These are phyloP conservation scores for Vulpes ferrilata DNA, from an alignment of 2,113 vertebrate species.

Conservation along the genomic window DNA sequence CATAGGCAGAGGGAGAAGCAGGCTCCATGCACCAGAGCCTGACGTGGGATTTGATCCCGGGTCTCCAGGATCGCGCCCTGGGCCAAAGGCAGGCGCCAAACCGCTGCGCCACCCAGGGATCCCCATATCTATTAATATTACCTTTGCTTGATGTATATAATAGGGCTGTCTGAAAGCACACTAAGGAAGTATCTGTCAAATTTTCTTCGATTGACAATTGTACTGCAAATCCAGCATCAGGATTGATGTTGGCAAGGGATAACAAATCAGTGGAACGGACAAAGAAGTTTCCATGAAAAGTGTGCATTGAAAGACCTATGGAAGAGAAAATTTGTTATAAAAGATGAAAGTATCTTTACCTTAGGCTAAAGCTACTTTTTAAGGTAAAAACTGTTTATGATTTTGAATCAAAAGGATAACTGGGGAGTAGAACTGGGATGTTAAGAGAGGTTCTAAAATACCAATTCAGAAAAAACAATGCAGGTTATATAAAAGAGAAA, in stretches of 20 bases:
- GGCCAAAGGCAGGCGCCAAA: too few species aligned
- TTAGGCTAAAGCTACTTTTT: neutral
- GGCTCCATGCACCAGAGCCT: too few species aligned
- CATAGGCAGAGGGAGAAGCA: too few species aligned
- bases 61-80: too few species aligned
- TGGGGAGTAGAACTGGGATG: neutral
- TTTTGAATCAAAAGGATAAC: conserved; percentile 30
- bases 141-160: conserved; percentile 99
- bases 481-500: neutral
- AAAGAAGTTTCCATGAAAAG: conserved; percentile 99
- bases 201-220: conserved; percentile 98
- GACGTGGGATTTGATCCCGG: too few species aligned
- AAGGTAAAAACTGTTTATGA: neutral
- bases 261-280: conserved; percentile 98
- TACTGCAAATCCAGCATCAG: conserved; percentile 98
- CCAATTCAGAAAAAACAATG: neutral
- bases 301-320: conserved; percentile 98
- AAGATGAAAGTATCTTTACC: neutral
- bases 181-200: conserved; percentile 95
- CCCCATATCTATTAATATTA: conserved; percentile 76
- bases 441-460: neutral
- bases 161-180: conserved; percentile 98
- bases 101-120: too few species aligned
- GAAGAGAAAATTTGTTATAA: conserved; percentile 24
- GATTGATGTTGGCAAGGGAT: conserved; percentile 98